These are phyloP conservation scores for Epizoanthus rinbou DNA, from an alignment of 92 coral and sea anemone species.

Conservation along the genomic window DNA sequence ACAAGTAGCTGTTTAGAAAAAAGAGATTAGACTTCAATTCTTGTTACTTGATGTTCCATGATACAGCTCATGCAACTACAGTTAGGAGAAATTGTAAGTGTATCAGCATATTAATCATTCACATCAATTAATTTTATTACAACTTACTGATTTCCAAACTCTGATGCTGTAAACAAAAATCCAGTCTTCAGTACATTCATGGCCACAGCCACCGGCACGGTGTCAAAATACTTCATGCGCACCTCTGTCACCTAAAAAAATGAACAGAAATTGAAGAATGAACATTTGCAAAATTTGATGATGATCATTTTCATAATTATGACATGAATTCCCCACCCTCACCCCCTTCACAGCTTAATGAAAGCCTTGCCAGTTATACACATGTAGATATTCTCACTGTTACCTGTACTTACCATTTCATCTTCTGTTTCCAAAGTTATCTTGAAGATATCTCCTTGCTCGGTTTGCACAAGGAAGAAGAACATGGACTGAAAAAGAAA, in stretches of 20 bases:
- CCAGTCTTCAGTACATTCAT: slow-evolving; percentile 98
- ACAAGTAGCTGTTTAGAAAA: slow-evolving; percentile 70
- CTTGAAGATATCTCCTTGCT: slow-evolving; percentile 97
- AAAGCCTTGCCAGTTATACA: too few relatives aligned
- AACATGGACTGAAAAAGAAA: slow-evolving; percentile 89
- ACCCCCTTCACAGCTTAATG: too few relatives aligned
- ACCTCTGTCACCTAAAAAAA: slow-evolving; percentile 85
- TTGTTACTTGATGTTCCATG: neutral
- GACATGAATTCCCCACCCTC: too few relatives aligned
- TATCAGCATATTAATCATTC: too few relatives aligned
- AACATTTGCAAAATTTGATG: neutral
- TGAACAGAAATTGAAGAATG: neutral
- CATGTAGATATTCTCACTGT: too few relatives aligned
- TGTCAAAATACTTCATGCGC: slow-evolving; percentile 98
- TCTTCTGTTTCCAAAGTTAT: slow-evolving; percentile 94
- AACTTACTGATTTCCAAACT: slow-evolving; percentile 99
- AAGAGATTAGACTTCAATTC: neutral
- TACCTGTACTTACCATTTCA: slow-evolving; percentile 76
- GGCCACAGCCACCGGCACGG: slow-evolving; percentile 86
- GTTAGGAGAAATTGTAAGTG: neutral
- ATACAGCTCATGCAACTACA: neutral
- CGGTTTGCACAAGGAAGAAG: slow-evolving; percentile 98
- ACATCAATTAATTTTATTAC: neutral
- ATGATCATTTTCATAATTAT: too few relatives aligned
- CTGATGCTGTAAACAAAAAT: slow-evolving; percentile 94